These are phyloP conservation scores for Schizopygopsis pylzovi DNA, from an alignment of 2,797 vertebrate species.

Conservation along the genomic window DNA sequence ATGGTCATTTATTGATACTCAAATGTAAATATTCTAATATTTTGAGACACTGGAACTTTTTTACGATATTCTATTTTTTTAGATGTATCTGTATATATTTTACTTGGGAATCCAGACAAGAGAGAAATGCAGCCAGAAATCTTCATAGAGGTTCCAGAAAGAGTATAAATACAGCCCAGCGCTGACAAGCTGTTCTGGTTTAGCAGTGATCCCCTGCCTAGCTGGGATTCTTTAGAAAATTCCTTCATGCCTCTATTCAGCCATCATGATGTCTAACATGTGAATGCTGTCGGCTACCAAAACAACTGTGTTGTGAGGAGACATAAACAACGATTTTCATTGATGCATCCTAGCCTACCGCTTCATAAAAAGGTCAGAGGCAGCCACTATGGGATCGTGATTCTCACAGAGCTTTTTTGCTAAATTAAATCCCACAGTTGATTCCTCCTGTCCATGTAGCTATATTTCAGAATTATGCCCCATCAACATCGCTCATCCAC, in stretches of 20 bases:
- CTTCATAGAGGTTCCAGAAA: conserved; percentile 45
- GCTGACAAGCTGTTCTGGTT: conserved; percentile 55
- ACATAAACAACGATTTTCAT: conserved; percentile 29
- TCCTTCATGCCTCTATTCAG: conserved; percentile 56
- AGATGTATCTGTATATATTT: not conserved
- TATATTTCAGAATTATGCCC: conserved; percentile 34
- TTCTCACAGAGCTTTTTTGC: conserved; percentile 19
- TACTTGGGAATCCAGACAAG: not conserved
- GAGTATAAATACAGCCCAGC: conserved; percentile 49
- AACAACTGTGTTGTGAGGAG: conserved; percentile 50
- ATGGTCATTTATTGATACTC: too few species aligned
- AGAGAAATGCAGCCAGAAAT: conserved; percentile 19
- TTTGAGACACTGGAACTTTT: too few species aligned
- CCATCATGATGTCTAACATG: conserved; percentile 56
- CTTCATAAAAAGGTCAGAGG: conserved; percentile 51
- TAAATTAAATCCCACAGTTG: conserved; percentile 41
- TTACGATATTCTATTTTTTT: too few species aligned
- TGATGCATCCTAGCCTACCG: not conserved
- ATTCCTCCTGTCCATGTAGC: conserved; percentile 24
- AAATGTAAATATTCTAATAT: too few species aligned
- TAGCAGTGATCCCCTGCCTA: conserved; percentile 59
- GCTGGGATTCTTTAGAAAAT: conserved; percentile 60
- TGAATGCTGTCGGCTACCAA: conserved; percentile 46
- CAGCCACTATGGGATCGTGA: not conserved
- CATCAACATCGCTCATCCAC: conserved; percentile 38